A percentile compares a stretch with the other conserved stretches of the same genome.
Evolutionary conservation across 37 sponge, comb jelly and placozoan genomes (phyloP).

Genomic region (Halisarca cf. caerulea): DNA sequence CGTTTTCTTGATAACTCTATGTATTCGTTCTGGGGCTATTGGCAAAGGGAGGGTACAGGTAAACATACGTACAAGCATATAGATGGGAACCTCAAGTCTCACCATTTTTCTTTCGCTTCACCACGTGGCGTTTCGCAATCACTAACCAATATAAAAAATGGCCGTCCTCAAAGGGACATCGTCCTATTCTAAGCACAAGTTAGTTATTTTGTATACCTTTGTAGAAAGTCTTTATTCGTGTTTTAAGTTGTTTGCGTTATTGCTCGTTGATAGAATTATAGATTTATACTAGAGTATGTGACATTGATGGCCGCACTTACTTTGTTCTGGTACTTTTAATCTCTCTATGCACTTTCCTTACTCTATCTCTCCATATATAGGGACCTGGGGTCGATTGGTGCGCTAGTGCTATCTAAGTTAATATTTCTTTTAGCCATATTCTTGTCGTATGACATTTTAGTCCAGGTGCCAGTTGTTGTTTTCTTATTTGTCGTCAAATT

Average conservation of each 20-base stretch:
- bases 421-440: slow-evolving; percentile 48
- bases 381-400: slow-evolving; percentile 42
- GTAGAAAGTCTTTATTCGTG: no score
- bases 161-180: no score
- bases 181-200: no score
- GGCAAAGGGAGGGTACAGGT: no score
- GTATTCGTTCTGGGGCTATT: slow-evolving; percentile 98
- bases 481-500: slow-evolving; percentile 65
- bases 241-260: no score
- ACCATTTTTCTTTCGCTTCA: neutral
- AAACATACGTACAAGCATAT: no score
- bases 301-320: no score
- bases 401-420: slow-evolving; percentile 34
- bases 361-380: slow-evolving; percentile 28
- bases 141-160: slow-evolving; percentile 10
- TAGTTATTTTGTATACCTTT: no score
- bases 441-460: slow-evolving; percentile 61
- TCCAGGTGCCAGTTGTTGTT: slow-evolving; percentile 55
- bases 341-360: no score
- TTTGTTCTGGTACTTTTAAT: no score
- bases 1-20: slow-evolving; percentile 90
- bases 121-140: slow-evolving; percentile 27
- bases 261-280: no score
- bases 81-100: neutral
- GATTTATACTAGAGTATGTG: no score